phyloP scores from a whole-genome alignment of 2,113 vertebrate genomes.

The Macquaria ambigua region DNA sequence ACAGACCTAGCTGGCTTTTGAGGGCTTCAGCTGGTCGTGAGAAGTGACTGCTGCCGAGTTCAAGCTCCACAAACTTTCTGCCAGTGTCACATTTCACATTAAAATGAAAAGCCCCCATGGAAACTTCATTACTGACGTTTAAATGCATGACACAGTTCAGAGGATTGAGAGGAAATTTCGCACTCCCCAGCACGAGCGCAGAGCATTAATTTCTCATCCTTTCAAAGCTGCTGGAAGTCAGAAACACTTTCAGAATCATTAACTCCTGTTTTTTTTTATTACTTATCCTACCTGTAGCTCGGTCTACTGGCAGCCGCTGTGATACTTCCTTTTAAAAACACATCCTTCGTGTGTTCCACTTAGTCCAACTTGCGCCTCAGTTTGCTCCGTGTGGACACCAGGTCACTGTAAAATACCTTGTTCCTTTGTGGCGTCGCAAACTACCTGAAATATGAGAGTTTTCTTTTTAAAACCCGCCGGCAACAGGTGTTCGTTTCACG shows the following conservation, averaged over 20 bases:
- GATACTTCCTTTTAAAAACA: conserved; percentile 6
- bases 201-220: conserved; percentile 43
- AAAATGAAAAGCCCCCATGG: not conserved
- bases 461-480: conserved; percentile 7
- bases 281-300: conserved; percentile 59
- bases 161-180: conserved; percentile 25
- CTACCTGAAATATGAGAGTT: conserved; percentile 48
- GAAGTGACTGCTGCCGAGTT: conserved; percentile 11
- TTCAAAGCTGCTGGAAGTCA: conserved; percentile 44
- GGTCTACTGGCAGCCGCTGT: not conserved
- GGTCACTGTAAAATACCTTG: not conserved
- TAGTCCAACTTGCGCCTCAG: conserved; percentile 30
- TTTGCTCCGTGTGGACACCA: not conserved
- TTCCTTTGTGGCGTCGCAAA: conserved; percentile 16
- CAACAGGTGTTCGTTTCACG: conserved; percentile 73
- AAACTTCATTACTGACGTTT: conserved; percentile 53
- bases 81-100: conserved; percentile 21
- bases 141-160: conserved; percentile 48
- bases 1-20: not conserved
- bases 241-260: conserved; percentile 47
- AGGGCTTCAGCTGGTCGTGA: not conserved
- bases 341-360: conserved; percentile 10
- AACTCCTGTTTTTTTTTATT: not conserved
- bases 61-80: conserved; percentile 7
- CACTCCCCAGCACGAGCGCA: conserved; percentile 13